These are phyloP conservation scores for Heliangelus exortis DNA, from an alignment of 2,797 vertebrate genomes.

Conservation along the genomic window DNA sequence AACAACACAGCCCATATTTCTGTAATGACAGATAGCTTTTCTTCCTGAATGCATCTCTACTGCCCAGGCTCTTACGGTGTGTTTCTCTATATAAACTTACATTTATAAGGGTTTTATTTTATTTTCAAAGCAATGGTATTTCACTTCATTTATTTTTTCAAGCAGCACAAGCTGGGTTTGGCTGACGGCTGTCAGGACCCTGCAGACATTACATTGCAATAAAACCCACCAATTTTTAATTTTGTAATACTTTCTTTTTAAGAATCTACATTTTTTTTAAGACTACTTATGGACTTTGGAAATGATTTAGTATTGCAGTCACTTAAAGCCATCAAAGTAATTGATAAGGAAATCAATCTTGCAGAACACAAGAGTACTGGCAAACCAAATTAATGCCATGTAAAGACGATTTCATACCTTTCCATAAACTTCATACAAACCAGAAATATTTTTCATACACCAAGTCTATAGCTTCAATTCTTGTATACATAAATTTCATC, in stretches of 20 bases:
- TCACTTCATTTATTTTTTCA: not conserved
- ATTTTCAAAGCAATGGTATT: not conserved
- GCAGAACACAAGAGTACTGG: not conserved
- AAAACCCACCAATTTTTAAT: accelerated
- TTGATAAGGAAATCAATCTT: not conserved
- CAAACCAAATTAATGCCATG: not conserved
- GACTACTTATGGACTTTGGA: not conserved
- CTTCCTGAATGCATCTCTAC: not conserved
- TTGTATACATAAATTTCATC: not conserved
- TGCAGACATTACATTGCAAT: not conserved
- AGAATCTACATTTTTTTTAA: not conserved
- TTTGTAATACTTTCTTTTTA: not conserved
- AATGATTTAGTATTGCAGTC: not conserved
- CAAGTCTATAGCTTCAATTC: not conserved
- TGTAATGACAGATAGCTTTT: not conserved
- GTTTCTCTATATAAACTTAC: not conserved
- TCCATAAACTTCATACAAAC: not conserved
- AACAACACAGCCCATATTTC: not conserved
- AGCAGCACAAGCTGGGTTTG: not conserved
- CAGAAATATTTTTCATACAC: not conserved
- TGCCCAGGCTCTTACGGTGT: not conserved
- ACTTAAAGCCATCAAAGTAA: not conserved
- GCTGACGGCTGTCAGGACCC: not conserved
- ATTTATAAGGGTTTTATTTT: not conserved
- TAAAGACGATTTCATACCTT: not conserved